phyloP scores from a whole-genome alignment of 2,888 invertebrate species.

The Orthosia incerta region DNA sequence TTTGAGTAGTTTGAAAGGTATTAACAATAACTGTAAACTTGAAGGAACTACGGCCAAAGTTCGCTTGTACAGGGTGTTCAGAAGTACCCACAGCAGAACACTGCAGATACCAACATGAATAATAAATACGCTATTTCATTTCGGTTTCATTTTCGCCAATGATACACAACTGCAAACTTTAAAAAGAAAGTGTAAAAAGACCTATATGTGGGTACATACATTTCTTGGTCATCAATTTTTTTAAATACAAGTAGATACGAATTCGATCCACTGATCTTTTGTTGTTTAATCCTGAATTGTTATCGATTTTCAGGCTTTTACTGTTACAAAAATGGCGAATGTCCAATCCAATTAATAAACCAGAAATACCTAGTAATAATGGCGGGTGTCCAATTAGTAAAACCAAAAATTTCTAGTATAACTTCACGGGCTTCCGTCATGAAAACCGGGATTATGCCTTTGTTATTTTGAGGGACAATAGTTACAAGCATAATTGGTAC shows the following conservation, averaged over 20 bases:
- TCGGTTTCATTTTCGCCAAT: not conserved
- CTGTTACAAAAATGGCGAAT: not conserved
- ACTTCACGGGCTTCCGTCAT: too few species aligned
- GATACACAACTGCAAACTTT: not conserved
- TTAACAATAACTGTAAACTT: conserved; percentile 20
- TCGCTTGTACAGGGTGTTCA: conserved; percentile 5
- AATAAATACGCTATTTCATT: conserved; percentile 25
- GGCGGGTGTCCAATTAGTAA: not conserved
- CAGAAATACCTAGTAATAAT: not conserved
- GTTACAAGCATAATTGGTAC: not conserved
- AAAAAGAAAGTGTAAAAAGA: conserved; percentile 3
- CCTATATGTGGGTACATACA: not conserved
- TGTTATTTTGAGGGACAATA: not conserved
- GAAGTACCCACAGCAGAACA: not conserved
- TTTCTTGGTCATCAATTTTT: not conserved
- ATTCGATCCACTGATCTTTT: not conserved
- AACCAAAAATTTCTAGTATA: not conserved
- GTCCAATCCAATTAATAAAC: too few species aligned
- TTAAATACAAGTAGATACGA: too few species aligned
- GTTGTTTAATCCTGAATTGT: not conserved
- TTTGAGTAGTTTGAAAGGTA: conserved; percentile 6
- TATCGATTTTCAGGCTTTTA: not conserved
- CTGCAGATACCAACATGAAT: conserved; percentile 34
- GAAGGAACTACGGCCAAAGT: not conserved
- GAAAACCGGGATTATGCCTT: not conserved